Conservation (phyloP, 1,140 invertebrate genomes). For the Drosophila simulans region DNA sequence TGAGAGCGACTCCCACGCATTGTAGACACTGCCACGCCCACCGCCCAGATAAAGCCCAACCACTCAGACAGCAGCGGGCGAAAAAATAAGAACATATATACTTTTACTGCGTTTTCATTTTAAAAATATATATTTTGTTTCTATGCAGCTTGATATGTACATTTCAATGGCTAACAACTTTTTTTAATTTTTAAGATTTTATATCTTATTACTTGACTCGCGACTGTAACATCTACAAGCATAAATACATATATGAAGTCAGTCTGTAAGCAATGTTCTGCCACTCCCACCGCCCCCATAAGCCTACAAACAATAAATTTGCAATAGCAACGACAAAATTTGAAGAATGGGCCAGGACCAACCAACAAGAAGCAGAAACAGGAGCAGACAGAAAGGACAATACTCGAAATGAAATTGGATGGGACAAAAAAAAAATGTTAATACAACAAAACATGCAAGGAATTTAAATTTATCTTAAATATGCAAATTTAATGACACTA, state of each 20-base stretch:
- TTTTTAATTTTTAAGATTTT: not conserved
- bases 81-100: no score
- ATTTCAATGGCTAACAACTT: no score
- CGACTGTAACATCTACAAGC: not conserved
- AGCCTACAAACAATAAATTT: slow-evolving; percentile 58
- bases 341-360: slow-evolving; percentile 55
- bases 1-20: slow-evolving; percentile 45
- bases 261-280: slow-evolving; percentile 34
- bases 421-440: slow-evolving; percentile 17
- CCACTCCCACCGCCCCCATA: slow-evolving; percentile 4
- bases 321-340: slow-evolving; percentile 54
- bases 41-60: not conserved
- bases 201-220: not conserved
- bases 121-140: no score
- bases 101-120: no score
- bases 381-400: slow-evolving; percentile 32
- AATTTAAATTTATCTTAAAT: slow-evolving; percentile 79
- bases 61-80: not conserved
- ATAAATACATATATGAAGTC: slow-evolving; percentile 15
- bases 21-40: slow-evolving; percentile 24
- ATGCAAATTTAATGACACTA: slow-evolving; percentile 77
- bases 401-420: slow-evolving; percentile 43
- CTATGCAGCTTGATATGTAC: no score
- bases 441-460: slow-evolving; percentile 60
- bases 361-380: slow-evolving; percentile 10